Evolutionary conservation across 2,888 invertebrate genomes (phyloP), one percentile per base, ranked within the genome.

Genomic region (Myathropa florea): DNA sequence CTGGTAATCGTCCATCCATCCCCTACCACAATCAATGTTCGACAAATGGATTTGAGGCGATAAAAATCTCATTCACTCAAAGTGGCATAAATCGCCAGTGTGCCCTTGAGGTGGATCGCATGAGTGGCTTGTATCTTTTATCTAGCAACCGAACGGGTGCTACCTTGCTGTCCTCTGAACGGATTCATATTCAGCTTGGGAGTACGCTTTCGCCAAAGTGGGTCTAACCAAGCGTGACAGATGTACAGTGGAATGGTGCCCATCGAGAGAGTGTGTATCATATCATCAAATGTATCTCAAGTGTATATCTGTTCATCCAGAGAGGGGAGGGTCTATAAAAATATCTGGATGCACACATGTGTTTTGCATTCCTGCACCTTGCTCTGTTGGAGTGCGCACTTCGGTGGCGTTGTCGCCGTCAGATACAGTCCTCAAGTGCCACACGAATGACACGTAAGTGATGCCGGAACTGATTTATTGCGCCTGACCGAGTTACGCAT

Each of bases 401-500:
- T 68, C 39, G 67, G 67, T 67, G 70, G 70, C 71, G 71, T 71
- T 71, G 80, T 80, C 81, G 72, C 63, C 77, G 63, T 60, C 53
- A 72, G 63, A 77, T 72, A 75, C 81, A 80, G 71, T 77, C 67
- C 18, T 77, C 67, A 77, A 85, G 81, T 77, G 71, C 61, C 46
- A 46, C 80, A 46, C 61, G 71, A 84, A 80, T 84, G 85, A 77
- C 67, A 63, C 72, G 46, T 59, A 77, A 77, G 77, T 77, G 81
- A 77, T 81, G 81, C 85, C 81, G 81, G 85, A 85, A 85, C 85
- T 85, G 85, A 85, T 85, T 81, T 81, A 85, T 85, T 81, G 73
- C 77, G 85, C 85, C 81, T 81, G 85, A 77, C 81, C 85, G 85
- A 64, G 81, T 81, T 77, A 77, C 68, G 72, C 81, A 85, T 77